Evolutionary conservation across 2,797 vertebrate species (phyloP), one percentile per base, ranked within the genome.

Genomic region (Darevskia nairensis): DNA sequence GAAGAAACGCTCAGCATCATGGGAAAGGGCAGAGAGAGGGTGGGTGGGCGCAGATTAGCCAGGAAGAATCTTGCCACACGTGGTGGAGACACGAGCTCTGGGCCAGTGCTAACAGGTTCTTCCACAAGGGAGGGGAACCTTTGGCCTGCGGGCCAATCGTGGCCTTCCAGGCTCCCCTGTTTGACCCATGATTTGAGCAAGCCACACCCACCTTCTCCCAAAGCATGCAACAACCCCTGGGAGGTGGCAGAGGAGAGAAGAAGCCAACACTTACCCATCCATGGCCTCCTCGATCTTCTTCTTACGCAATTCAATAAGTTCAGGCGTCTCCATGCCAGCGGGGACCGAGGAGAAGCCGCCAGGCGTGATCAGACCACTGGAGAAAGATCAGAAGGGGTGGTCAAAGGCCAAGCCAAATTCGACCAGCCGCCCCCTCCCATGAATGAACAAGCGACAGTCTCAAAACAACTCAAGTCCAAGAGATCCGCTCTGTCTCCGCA

Each of bases 241-340:
- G 27, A 3, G 9, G 13, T 6, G 17, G 17, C 3, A 4, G 8
- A 29, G 69, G 27, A 0, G 4, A 10, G 2, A 41, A 9, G 11
- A 41, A 25, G 27, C 11, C 39, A 23, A 3, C 27, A 61, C 96
- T 96, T 87, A 98, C 98, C 98, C 98, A 0, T 98, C 98, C 98
- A 98, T 99, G 25, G 98, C 98, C 93, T 99, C 98, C 92, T 99
- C 98, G 2, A 98, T 99, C 95, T 99, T 99, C 97, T 99, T 99
- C 96, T 99, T 99, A 94, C 98, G 98, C 93, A 99, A 97, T 91
- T 99, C 98, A 6, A 99, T 99, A 90, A 99, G 97, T 92, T 99
- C 98, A 0, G 98, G 98, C 0, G 98, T 99, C 96, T 99, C 98
- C 98, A 99, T 99, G 81, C 98, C 98, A 1, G 98, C 98, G 0